Evolutionary conservation across 2,113 vertebrate species (phyloP).

Genomic region (Amphiprion percula): DNA sequence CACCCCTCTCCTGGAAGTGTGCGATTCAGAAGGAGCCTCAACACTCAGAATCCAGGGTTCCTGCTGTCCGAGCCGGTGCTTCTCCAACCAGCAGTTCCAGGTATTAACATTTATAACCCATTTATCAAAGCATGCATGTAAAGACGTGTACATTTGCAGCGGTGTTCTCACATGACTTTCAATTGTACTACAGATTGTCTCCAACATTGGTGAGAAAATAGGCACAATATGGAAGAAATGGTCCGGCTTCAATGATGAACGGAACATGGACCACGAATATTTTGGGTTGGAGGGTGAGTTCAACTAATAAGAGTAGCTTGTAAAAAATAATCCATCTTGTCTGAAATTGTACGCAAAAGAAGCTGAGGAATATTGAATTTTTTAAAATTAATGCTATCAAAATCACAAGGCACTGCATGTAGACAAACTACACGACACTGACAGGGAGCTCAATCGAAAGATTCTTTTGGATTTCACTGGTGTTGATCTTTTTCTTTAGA

Average conservation of each 20-base stretch:
- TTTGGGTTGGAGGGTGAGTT: conserved; percentile 87
- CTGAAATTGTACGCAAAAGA: no score
- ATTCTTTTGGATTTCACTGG: no score
- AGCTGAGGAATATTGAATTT: no score
- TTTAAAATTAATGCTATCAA: no score
- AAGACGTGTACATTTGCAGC: not conserved
- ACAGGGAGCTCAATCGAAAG: no score
- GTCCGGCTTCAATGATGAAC: conserved; percentile 83
- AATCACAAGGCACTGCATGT: no score
- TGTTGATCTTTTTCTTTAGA: no score
- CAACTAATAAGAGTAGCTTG: not conserved
- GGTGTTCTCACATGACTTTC: not conserved
- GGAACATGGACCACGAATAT: conserved; percentile 88
- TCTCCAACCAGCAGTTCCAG: conserved; percentile 81
- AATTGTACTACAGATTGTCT: conserved; percentile 73
- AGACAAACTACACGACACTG: no score
- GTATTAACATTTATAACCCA: conserved; percentile 68
- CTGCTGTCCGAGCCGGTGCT: conserved; percentile 83
- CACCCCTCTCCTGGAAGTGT: conserved; percentile 73
- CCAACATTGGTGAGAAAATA: conserved; percentile 72
- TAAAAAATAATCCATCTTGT: no score
- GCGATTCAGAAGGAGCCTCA: conserved; percentile 44
- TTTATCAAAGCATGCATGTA: not conserved
- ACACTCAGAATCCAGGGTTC: conserved; percentile 76
- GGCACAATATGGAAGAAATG: conserved; percentile 84